Conservation (phyloP, 2,113 vertebrate genomes). For the Nothoprocta perdicaria region DNA sequence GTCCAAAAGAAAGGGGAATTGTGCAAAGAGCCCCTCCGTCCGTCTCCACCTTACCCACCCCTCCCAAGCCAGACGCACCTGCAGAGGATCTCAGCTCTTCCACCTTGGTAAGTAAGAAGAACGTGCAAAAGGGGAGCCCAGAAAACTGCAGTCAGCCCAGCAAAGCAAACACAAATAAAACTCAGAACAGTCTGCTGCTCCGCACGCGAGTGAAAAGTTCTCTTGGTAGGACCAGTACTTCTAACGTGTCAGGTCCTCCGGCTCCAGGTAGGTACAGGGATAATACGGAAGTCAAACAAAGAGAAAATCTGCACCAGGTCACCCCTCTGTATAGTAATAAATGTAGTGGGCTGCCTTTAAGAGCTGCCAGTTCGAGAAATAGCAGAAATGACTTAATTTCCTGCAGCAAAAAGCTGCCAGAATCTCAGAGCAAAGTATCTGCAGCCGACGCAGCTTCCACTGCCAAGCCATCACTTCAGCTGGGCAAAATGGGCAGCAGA, state of each 20-base stretch:
- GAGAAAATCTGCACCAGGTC: not conserved
- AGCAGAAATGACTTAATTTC: not conserved
- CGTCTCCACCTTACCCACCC: not conserved
- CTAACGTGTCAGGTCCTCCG: not conserved
- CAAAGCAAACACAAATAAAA: conserved; percentile 7
- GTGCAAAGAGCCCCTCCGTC: not conserved
- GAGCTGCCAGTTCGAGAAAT: conserved; percentile 9
- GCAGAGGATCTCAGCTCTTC: not conserved
- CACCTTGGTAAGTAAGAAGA: conserved; percentile 13
- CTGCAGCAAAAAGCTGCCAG: conserved; percentile 22
- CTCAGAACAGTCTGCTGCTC: not conserved
- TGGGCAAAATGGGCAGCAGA: not conserved
- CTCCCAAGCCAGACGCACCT: not conserved
- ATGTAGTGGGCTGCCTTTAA: not conserved
- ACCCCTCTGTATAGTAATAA: not conserved
- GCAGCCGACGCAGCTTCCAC: conserved; percentile 1
- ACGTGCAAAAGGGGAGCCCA: not conserved
- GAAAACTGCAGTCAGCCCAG: not conserved
- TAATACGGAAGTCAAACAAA: not conserved
- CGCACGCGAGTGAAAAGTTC: not conserved
- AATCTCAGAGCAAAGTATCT: conserved; percentile 41
- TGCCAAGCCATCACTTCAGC: conserved; percentile 3
- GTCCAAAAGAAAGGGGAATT: conserved; percentile 12
- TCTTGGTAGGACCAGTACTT: not conserved
- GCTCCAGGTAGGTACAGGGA: not conserved